Evolutionary conservation across 2,888 invertebrate genomes (phyloP).

Genomic region (Autographa gamma): DNA sequence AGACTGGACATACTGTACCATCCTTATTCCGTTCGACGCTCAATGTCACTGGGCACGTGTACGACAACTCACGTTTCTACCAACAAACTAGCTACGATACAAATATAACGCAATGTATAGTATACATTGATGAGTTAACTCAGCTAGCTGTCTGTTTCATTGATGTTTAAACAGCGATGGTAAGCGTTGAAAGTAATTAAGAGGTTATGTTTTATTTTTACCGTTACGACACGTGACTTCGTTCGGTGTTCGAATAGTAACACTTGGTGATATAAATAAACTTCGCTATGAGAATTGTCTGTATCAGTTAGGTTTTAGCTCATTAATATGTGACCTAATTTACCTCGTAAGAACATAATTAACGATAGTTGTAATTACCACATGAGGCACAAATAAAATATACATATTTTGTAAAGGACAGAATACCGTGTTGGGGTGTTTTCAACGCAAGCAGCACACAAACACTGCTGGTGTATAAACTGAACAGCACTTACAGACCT

Average conservation of each 20-base stretch:
- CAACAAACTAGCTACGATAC: conserved; percentile 28
- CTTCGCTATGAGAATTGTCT: not conserved
- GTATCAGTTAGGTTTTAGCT: not conserved
- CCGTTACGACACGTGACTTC: conserved; percentile 23
- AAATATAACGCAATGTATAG: not conserved
- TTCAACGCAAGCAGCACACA: too few relatives aligned
- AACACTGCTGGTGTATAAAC: too few relatives aligned
- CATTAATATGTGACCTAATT: not conserved
- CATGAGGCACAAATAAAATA: not conserved
- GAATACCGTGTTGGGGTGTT: too few relatives aligned
- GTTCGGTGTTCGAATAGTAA: conserved; percentile 16
- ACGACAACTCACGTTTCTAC: conserved; percentile 41
- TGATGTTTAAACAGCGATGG: conserved; percentile 21
- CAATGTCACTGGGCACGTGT: conserved; percentile 49
- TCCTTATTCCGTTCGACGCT: not conserved
- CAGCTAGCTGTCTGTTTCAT: too few relatives aligned
- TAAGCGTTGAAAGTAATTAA: not conserved
- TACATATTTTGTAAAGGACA: too few relatives aligned
- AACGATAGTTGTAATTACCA: not conserved
- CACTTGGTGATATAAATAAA: conserved; percentile 12
- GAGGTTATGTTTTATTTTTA: conserved; percentile 18
- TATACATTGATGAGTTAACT: conserved; percentile 22
- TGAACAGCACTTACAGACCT: too few relatives aligned
- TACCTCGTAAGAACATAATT: not conserved
- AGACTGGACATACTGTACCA: conserved; percentile 23